These are phyloP conservation scores for Panzeria rudis DNA, from an alignment of 2,888 invertebrate genomes.

Conservation along the genomic window DNA sequence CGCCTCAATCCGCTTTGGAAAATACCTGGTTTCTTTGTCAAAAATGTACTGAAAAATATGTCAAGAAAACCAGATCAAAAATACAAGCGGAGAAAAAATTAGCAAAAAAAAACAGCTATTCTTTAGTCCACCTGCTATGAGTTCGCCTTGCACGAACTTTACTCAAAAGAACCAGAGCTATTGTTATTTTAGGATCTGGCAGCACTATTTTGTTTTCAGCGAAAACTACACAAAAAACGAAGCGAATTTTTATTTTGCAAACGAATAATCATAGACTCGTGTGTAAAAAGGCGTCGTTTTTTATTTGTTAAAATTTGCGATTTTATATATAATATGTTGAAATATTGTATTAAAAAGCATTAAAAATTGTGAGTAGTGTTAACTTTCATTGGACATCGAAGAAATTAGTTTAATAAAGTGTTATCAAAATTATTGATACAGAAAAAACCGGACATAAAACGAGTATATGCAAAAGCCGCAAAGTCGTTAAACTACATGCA, in stretches of 20 bases:
- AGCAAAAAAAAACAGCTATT: too few relatives aligned
- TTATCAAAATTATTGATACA: slow-evolving; percentile 62
- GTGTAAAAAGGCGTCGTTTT: slow-evolving; percentile 68
- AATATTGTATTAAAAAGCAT: neutral
- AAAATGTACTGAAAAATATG: too few relatives aligned
- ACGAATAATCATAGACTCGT: slow-evolving; percentile 62
- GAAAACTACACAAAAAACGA: slow-evolving; percentile 53
- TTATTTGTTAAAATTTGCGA: slow-evolving; percentile 50
- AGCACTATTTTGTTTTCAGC: slow-evolving; percentile 15
- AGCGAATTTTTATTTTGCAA: slow-evolving; percentile 66
- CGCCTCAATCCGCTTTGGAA: too few relatives aligned
- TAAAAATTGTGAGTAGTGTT: neutral
- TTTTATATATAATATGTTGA: slow-evolving; percentile 1
- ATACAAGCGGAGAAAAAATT: too few relatives aligned
- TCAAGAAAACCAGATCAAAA: too few relatives aligned
- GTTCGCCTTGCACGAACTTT: too few relatives aligned
- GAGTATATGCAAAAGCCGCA: slow-evolving; percentile 61
- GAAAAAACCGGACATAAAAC: slow-evolving; percentile 70
- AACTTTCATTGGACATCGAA: neutral
- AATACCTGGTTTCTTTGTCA: too few relatives aligned
- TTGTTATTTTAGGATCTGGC: slow-evolving; percentile 20
- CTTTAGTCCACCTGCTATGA: too few relatives aligned
- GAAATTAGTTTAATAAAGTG: neutral
- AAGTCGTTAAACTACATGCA: slow-evolving; percentile 46
- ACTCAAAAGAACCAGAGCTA: too few relatives aligned